Evolutionary conservation across 2,113 vertebrate species (phyloP).

Genomic region (Arenaria interpres): DNA sequence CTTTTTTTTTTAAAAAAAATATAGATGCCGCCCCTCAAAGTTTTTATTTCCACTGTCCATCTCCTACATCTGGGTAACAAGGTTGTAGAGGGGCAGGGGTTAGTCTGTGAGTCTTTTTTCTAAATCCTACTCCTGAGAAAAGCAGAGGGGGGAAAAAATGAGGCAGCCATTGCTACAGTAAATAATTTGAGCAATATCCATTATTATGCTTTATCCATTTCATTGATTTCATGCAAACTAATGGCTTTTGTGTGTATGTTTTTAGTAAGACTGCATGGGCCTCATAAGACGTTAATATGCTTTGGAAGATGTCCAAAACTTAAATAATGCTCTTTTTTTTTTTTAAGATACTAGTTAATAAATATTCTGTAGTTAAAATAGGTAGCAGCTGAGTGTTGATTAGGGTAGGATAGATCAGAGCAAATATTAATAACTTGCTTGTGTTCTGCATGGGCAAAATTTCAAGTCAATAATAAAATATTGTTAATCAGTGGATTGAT

Average conservation of each 20-base stretch:
- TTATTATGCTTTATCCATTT: neutral
- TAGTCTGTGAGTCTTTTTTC: neutral
- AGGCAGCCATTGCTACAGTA: neutral
- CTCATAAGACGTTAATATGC: neutral
- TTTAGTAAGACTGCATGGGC: neutral
- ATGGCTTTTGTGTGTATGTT: neutral
- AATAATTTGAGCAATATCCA: neutral
- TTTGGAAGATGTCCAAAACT: neutral
- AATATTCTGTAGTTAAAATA: neutral
- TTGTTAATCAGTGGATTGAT: constrained; percentile 42
- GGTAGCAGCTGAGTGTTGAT: neutral
- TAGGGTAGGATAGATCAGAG: neutral
- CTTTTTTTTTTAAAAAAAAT: neutral
- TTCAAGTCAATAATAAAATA: constrained; percentile 30
- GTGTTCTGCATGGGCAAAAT: neutral
- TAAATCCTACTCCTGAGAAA: neutral
- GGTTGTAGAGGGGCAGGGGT: no score
- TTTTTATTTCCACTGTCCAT: neutral
- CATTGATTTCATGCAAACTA: neutral
- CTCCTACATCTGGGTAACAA: no score
- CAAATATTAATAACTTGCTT: neutral
- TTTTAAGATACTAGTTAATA: neutral
- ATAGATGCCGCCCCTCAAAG: neutral
- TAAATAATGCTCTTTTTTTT: neutral
- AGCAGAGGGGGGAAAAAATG: neutral